Base-by-base conservation (phyloP, 92 coral and sea anemone species). In the Porites lobata region DNA sequence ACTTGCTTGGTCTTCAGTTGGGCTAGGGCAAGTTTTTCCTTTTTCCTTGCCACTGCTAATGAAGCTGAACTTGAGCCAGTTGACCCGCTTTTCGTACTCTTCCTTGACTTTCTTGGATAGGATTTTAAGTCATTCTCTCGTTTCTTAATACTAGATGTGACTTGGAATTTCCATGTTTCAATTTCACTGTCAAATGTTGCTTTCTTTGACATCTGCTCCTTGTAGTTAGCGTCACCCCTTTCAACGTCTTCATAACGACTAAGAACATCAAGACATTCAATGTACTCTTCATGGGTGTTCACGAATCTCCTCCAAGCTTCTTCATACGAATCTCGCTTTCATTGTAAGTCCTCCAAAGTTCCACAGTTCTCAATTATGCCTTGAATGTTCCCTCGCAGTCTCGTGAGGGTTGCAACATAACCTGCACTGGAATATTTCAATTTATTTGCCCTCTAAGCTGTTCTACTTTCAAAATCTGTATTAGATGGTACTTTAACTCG, bases 201-300 rank as follows among this genome's bases (percentile, higher is more conserved):
- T 71, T 88, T 88, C 53, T n/a, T 57, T 50, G 22, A 84, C 88
- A 82, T 82, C 78, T 82, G 83, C 50, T 88, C 84, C 22, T 76
- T 10, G 17, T 88, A 88, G 11, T 26, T 76, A 0, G 1, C 10
- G 13, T 14, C 19, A 3, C 84, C 88, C 75, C 50, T 64, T 17
- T 81, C 66, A 17, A 68, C 58, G 5, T 88, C 84, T 26, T 66
- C 88, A 8, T 1, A 15, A 75, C 13, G 14, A 18, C 13, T 21
- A 24, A 66, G 66, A 6, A 26, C 63, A 1, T 88, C 83, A 12
- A 88, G 64, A 12, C 77, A 82, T 71, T 70, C 59, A 38, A 82
- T 61, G 29, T 76, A 82, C 22, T 53, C 58, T 53, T 53, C 58
- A 11, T 53, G 58, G 58, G 58, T 53, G 9, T 53, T 53, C 9